A percentile compares a stretch with the other conserved stretches of the same genome.
Conservation (phyloP, 2,113 vertebrate species). For the Acrocephalus kingi region DNA sequence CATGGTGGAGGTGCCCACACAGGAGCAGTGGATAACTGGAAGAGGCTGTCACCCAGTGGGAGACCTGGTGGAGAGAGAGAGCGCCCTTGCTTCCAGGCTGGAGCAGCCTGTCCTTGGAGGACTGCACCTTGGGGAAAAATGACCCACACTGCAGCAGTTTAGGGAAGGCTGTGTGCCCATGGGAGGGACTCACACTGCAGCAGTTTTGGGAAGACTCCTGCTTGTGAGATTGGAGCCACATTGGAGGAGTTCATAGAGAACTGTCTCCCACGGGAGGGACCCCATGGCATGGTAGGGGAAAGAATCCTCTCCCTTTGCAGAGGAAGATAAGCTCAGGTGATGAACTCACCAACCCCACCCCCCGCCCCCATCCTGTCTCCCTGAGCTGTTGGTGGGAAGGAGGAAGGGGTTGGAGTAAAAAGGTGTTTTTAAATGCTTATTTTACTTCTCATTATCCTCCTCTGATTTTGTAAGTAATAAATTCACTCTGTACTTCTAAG, state of each 20-base stretch:
- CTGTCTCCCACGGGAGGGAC: background rate
- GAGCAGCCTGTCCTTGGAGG: background rate
- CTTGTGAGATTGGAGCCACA: rapidly evolving
- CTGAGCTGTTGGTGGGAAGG: rapidly evolving
- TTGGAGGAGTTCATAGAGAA: background rate
- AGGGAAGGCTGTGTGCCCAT: background rate
- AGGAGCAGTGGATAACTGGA: background rate
- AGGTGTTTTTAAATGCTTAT: background rate
- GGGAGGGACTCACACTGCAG: background rate
- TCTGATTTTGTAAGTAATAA: background rate
- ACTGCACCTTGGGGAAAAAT: background rate
- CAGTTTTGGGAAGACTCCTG: background rate
- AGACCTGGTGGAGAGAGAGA: background rate
- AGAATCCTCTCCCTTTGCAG: background rate
- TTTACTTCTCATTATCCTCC: background rate
- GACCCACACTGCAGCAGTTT: rapidly evolving
- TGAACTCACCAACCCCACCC: background rate
- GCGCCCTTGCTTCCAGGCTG: background rate
- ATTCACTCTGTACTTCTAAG: background rate
- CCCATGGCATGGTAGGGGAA: no score
- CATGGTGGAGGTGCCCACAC: rapidly evolving
- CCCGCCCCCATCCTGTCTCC: no score
- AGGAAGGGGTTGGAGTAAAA: background rate
- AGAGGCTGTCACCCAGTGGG: background rate
- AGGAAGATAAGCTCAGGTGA: background rate